Conservation (phyloP, 2,113 vertebrate species). For the Cyprinodon brontotheroides region DNA sequence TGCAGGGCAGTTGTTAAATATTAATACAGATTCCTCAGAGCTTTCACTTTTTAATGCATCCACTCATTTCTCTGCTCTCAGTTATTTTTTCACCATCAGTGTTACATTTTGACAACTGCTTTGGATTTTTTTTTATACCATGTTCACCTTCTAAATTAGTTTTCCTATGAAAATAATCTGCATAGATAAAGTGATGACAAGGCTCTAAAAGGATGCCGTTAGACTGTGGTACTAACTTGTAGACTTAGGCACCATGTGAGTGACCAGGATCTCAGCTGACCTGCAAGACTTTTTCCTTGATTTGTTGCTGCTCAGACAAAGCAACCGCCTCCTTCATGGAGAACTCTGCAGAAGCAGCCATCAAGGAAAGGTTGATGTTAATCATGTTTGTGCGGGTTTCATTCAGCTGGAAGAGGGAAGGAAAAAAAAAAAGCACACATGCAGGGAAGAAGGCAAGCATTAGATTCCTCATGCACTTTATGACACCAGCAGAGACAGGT, state of each 20-base stretch:
- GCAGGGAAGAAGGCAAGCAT: neutral
- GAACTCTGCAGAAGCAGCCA: conserved; percentile 87
- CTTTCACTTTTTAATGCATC: neutral
- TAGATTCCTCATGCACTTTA: neutral
- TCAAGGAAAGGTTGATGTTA: conserved; percentile 79
- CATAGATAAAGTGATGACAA: neutral
- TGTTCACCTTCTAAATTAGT: neutral
- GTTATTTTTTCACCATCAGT: neutral
- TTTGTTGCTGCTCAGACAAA: conserved; percentile 85
- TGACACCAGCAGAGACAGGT: no score
- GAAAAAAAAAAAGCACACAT: conserved; percentile 4
- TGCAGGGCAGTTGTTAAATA: neutral
- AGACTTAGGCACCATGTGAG: neutral
- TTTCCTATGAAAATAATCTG: neutral
- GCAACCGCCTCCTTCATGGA: conserved; percentile 85
- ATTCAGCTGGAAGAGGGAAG: conserved; percentile 75
- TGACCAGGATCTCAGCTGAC: conserved; percentile 39
- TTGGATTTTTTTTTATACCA: neutral
- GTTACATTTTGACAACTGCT: neutral
- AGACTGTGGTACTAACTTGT: neutral
- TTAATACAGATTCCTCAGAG: neutral
- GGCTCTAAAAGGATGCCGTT: no score
- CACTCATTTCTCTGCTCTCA: neutral
- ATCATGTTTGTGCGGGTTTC: conserved; percentile 81
- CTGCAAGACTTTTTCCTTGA: conserved; percentile 82